Percentiles rank a stretch among this genome's conserved stretches.
Conservation (phyloP, 53 echinoderm and acorn worm species). For the Stichopus horrens region DNA sequence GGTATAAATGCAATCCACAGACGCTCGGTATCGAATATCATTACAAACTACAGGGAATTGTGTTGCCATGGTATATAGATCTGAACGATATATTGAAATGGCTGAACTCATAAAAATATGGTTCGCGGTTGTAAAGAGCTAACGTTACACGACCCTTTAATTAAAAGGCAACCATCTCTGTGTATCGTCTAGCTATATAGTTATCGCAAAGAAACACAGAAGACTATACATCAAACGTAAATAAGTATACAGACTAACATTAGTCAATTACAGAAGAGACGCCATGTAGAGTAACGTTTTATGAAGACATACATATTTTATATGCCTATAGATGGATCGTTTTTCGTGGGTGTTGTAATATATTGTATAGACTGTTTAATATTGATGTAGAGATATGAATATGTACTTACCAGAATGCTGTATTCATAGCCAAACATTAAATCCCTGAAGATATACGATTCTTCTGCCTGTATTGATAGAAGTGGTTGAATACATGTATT, state of each 20-base stretch:
- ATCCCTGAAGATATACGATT: neutral
- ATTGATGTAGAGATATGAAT: neutral
- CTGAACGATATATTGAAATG: too few relatives aligned
- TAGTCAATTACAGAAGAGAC: neutral
- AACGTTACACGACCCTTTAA: neutral
- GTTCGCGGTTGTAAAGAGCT: too few relatives aligned
- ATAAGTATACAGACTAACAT: neutral
- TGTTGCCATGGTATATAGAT: too few relatives aligned
- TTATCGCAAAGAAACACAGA: neutral
- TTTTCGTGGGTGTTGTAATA: too few relatives aligned
- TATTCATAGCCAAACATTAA: constrained; percentile 31
- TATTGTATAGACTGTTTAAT: too few relatives aligned
- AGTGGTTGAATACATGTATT: neutral
- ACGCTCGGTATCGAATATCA: too few relatives aligned
- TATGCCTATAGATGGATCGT: too few relatives aligned
- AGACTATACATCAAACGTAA: neutral
- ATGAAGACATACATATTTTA: too few relatives aligned
- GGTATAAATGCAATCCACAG: too few relatives aligned
- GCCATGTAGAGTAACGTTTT: neutral
- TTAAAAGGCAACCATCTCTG: neutral
- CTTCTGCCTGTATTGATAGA: neutral
- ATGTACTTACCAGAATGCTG: neutral
- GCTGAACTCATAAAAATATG: too few relatives aligned
- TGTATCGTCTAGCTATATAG: too few relatives aligned
- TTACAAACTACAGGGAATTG: too few relatives aligned